A percentile compares a stretch with the other conserved stretches of the same genome.
Evolutionary conservation across 2,113 vertebrate species (phyloP).

Genomic region (Boleophthalmus pectinirostris): DNA sequence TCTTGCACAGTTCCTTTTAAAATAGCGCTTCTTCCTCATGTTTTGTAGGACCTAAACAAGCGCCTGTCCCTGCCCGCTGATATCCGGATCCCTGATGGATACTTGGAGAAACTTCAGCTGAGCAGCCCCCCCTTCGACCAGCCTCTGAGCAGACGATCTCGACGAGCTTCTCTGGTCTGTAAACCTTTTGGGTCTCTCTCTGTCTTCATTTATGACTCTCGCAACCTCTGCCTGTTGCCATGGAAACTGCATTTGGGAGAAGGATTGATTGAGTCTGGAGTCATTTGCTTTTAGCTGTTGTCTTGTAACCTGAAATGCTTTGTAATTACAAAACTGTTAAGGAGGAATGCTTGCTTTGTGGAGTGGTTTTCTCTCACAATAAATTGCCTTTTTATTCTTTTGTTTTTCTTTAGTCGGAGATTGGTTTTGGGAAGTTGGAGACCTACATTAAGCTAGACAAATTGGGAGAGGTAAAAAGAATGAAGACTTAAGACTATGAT

Average conservation of each 20-base stretch:
- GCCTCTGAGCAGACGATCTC: slow-evolving; percentile 94
- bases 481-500: no score
- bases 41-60: slow-evolving; percentile 92
- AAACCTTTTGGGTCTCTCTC: not conserved
- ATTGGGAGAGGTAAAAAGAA: slow-evolving; percentile 75
- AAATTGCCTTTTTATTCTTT: not conserved
- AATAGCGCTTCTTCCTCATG: not conserved
- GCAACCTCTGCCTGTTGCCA: slow-evolving; percentile 44
- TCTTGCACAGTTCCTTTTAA: no score
- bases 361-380: not conserved
- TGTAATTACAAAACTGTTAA: slow-evolving; percentile 20
- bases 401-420: slow-evolving; percentile 69
- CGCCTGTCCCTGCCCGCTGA: slow-evolving; percentile 96
- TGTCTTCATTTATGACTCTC: slow-evolving; percentile 21
- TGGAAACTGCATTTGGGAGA: slow-evolving; percentile 50
- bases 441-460: slow-evolving; percentile 81
- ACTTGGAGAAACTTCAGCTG: slow-evolving; percentile 95
- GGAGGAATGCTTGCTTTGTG: not conserved
- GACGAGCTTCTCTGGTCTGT: slow-evolving; percentile 89
- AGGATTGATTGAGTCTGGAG: slow-evolving; percentile 35
- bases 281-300: slow-evolving; percentile 23
- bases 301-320: slow-evolving; percentile 26
- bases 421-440: slow-evolving; percentile 80
- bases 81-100: slow-evolving; percentile 97
- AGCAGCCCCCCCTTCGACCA: slow-evolving; percentile 95